Base-by-base conservation (phyloP, 2,888 invertebrate genomes). In the Tribolium freemani region DNA sequence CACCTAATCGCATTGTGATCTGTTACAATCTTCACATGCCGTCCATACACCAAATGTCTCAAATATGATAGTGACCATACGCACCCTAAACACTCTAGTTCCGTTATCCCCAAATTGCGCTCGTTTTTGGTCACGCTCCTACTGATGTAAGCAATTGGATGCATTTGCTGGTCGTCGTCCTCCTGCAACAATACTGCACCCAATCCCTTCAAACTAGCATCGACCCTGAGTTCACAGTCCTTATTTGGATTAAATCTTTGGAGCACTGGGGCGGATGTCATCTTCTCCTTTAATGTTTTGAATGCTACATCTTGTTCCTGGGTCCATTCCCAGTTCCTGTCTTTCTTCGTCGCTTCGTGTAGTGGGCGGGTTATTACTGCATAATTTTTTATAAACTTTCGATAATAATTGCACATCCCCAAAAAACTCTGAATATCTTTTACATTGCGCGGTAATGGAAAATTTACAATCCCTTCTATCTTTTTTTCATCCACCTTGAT, bases 91-190 rank as follows among this genome's bases (percentile, higher is more conserved):
- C 51, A 63, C 54, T 78, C 75, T 5, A 76, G 21, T 57, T 78
- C 54, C 0, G 74, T 67, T 2, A 76, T 74, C 0, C 63, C 58
- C 26, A 75, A 78, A 31, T 78, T 78, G 58, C 56, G 38, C 38
- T 80, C 77, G 0, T 72, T 70, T 61, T 78, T 75, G 11, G 75
- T 64, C 0, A 77, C 51, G 26, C 63, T 72, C 9, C 77, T 58
- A 58, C 75, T 76, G 5, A 73, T 73, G 48, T 78, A 79, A 4
- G 75, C 73, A 5, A 80, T 45, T 4, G 78, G 77, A 45, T 78
- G 78, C 30, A 63, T 21, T 31, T 71, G 45, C 30, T 74, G 10
- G 10, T 54, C 69, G 0, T 53, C 44, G 1, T 48, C 60, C 31
- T 76, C 69, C 45, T 78, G 77, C 31, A 78, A 57, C 4, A 77